Evolutionary conservation across 2,113 vertebrate genomes (phyloP).

Genomic region (Hystrix cristata): DNA sequence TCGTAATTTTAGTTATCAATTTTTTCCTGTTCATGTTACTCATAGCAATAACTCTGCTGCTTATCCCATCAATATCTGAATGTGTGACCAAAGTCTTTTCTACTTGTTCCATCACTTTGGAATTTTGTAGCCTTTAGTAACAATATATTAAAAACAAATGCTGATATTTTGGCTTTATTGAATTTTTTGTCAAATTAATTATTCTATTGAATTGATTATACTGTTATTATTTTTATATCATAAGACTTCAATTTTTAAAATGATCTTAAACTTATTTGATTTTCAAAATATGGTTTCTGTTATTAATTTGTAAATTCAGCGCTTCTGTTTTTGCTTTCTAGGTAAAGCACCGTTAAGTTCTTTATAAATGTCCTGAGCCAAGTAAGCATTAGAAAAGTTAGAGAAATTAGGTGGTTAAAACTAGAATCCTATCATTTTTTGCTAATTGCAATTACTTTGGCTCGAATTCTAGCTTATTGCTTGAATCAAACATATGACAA

Average conservation of each 20-base stretch:
- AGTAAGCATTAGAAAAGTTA: constrained; percentile 16
- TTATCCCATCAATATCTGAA: background rate
- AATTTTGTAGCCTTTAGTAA: background rate
- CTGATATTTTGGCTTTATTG: background rate
- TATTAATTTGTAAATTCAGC: background rate
- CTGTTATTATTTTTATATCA: background rate
- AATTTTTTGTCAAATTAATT: background rate
- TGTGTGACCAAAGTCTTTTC: background rate
- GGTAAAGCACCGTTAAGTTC: constrained; percentile 14
- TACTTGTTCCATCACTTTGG: background rate
- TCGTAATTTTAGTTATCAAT: background rate
- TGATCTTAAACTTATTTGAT: background rate
- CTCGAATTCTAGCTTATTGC: background rate
- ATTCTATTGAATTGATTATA: background rate
- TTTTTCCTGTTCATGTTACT: background rate
- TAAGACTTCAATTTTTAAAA: background rate
- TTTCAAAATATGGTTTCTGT: constrained; percentile 28
- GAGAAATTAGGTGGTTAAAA: constrained; percentile 1
- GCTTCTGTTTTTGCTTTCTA: background rate
- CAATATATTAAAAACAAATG: constrained; percentile 36
- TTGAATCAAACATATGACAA: background rate
- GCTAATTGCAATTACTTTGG: background rate
- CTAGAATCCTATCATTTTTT: background rate
- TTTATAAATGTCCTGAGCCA: background rate
- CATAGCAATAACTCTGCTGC: background rate